Evolutionary conservation across 2,113 vertebrate genomes (phyloP), one percentile per base, ranked within the genome.

Genomic region (Chlorocebus sabaeus): DNA sequence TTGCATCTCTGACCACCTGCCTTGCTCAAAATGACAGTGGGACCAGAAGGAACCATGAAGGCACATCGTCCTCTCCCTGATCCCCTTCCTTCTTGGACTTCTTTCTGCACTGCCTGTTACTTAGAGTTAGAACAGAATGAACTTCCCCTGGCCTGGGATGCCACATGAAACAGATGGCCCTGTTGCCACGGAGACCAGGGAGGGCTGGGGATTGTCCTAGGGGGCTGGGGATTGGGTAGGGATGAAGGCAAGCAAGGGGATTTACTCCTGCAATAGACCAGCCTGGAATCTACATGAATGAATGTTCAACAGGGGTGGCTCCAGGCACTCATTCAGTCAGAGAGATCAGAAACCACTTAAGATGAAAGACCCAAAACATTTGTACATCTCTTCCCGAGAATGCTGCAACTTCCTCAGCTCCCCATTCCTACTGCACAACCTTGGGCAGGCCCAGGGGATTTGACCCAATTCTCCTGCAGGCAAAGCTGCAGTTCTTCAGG

Each of bases 271-370:
- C 90, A 96, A 81, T 64, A 81, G 87, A 81, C 79, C 61, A 87
- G 79, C 93, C 95, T 17, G 48, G 73, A 95, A 92, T 96, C 97
- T 76, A 73, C 92, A 64, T 90, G 97, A 96, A 70, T 85, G 97
- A 96, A 97, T 96, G 95, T 96, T 97, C 97, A 97, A 81, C 76
- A 93, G 72, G 85, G 64, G 76, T 85, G 92, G 95, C 96, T 90
- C 95, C 25, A 92, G 95, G 95, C 96, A 95, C 85, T 85, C 57
- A 43, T 84, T 97, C 95, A 96, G 96, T 70, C 92, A 88, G 96
- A 94, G 70, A 78, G 87, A 95, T 97, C 84, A 76, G 97, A 98
- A 96, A 92, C 94, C 93, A 97, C 94, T 96, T 73, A 93, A 85
- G 89, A 97, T 68, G 80, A 95, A 97, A 97, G 91, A 86, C 50